Percentiles rank a stretch among this genome's conserved stretches.
These are phyloP conservation scores for Sebastes cheni DNA, from an alignment of 2,797 vertebrate species.

Conservation along the genomic window DNA sequence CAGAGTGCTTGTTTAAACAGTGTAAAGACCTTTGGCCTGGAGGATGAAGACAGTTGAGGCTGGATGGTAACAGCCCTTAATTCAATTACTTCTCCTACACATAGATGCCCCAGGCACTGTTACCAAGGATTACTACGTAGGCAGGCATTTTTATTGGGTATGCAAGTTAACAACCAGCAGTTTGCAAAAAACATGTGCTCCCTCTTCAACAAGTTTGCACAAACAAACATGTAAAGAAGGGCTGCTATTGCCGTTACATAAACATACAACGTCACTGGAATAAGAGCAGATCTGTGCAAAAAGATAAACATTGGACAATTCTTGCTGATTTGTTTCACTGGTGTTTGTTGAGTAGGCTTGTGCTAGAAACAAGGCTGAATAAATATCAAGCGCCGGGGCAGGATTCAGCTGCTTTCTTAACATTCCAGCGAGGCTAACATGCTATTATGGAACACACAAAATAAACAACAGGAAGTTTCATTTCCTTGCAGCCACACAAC, in stretches of 20 bases:
- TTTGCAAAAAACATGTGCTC: constrained; percentile 5
- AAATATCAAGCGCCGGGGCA: not conserved
- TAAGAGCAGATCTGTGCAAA: not conserved
- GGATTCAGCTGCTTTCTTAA: constrained; percentile 31
- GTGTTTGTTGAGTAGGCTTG: not conserved
- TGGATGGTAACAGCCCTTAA: constrained; percentile 42
- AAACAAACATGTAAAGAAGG: constrained; percentile 3
- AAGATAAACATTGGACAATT: not conserved
- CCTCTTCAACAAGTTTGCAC: constrained; percentile 8
- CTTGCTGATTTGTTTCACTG: not conserved
- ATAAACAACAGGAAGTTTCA: constrained; percentile 67
- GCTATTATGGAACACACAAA: constrained; percentile 42
- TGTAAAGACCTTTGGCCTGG: constrained; percentile 72
- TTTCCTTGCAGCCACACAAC: constrained; percentile 47
- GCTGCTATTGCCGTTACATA: not conserved
- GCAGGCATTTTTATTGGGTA: constrained; percentile 54
- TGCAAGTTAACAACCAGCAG: constrained; percentile 12
- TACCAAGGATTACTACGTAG: constrained; percentile 32
- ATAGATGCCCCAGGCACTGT: constrained; percentile 23
- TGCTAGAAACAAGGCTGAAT: not conserved
- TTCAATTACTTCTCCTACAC: constrained; percentile 49
- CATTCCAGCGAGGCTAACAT: constrained; percentile 45
- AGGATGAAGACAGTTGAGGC: constrained; percentile 23
- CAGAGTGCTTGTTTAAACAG: constrained; percentile 67
- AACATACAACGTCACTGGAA: not conserved